Evolutionary conservation across 2,113 vertebrate genomes (phyloP).

Genomic region (Hemichromis elongatus): DNA sequence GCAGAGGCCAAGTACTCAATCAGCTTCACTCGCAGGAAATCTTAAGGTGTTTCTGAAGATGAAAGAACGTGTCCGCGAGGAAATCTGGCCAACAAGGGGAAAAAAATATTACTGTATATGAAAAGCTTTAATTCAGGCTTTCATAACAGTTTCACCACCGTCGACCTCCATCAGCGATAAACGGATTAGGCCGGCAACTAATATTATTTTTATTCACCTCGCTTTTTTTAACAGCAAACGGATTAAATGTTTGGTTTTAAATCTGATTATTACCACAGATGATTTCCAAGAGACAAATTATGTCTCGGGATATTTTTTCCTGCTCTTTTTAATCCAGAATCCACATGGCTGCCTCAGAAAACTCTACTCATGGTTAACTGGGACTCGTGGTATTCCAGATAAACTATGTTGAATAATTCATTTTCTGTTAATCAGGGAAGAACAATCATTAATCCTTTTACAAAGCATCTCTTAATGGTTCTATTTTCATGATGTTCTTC

Average conservation of each 20-base stretch:
- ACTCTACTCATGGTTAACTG: neutral
- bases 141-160: neutral
- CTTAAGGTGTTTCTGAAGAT: neutral
- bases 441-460: neutral
- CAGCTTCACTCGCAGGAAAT: neutral
- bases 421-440: neutral
- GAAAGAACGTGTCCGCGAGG: neutral
- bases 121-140: neutral
- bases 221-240: neutral
- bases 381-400: neutral
- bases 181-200: neutral
- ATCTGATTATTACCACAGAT: neutral
- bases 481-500: neutral
- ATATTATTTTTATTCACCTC: neutral
- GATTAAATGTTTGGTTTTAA: neutral
- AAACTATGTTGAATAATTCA: neutral
- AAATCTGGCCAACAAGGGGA: neutral
- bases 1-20: neutral
- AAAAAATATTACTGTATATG: neutral
- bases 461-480: neutral
- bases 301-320: neutral
- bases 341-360: neutral
- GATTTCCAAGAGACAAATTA: neutral
- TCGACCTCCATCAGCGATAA: neutral
- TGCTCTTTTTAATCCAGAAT: neutral